phyloP scores from a whole-genome alignment of 2,113 vertebrate species.

The Noturus placidus region DNA sequence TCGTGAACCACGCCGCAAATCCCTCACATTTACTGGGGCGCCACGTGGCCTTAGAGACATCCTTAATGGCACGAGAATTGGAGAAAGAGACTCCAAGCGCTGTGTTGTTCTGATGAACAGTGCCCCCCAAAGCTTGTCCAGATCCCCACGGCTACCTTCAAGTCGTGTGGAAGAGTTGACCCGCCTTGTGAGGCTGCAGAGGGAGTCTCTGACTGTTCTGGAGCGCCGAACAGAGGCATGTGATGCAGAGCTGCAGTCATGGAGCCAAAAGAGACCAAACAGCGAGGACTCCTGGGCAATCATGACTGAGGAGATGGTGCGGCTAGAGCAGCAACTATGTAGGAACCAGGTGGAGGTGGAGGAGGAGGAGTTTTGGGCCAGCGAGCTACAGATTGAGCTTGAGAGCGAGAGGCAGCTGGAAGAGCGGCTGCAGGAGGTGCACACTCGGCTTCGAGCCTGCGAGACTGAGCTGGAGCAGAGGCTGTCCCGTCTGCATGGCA shows the following conservation, averaged over 20 bases:
- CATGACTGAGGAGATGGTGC: constrained; percentile 84
- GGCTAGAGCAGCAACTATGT: constrained; percentile 88
- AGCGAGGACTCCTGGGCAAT: constrained; percentile 58
- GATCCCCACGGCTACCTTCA: constrained; percentile 66
- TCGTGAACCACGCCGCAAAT: constrained; percentile 92
- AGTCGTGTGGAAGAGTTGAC: constrained; percentile 80
- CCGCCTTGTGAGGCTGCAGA: constrained; percentile 85
- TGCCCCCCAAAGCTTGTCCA: constrained; percentile 60
- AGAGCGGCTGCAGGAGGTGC: constrained; percentile 88
- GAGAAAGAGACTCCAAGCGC: constrained; percentile 81
- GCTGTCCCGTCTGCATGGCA: constrained; percentile 78
- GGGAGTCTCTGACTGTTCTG: constrained; percentile 83
- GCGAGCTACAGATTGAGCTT: constrained; percentile 92
- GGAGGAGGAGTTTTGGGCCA: constrained; percentile 97
- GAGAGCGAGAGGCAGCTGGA: constrained; percentile 95
- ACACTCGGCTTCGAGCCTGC: constrained; percentile 80
- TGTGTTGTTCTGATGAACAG: constrained; percentile 71
- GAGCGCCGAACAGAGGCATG: constrained; percentile 84
- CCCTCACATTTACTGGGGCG: constrained; percentile 91
- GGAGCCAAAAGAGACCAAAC: constrained; percentile 78
- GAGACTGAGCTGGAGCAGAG: constrained; percentile 85
- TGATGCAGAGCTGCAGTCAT: constrained; percentile 81
- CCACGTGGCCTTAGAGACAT: constrained; percentile 91
- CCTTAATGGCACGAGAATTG: constrained; percentile 78
- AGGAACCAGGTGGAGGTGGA: constrained; percentile 92